Conservation (phyloP, 2,113 vertebrate genomes). For the Cryptotis parvus region DNA sequence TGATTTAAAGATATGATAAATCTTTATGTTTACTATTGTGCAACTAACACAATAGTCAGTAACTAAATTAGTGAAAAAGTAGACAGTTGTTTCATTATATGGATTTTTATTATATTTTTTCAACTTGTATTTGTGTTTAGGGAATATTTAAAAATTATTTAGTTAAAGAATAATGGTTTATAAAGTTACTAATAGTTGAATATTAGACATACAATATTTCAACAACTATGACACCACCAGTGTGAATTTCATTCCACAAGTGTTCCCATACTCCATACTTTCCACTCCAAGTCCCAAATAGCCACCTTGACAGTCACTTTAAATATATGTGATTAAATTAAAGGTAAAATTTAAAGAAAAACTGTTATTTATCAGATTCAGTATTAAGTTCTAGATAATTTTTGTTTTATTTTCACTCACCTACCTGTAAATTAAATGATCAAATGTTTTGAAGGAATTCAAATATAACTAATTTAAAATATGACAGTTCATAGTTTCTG, state of each 20-base stretch:
- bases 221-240: too few relatives aligned
- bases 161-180: too few relatives aligned
- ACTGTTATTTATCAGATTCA: neutral
- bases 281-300: too few relatives aligned
- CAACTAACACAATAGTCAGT: neutral
- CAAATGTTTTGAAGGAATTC: neutral
- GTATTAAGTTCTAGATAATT: neutral
- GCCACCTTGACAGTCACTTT: neutral
- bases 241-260: too few relatives aligned
- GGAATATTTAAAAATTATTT: too few relatives aligned
- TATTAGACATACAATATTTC: too few relatives aligned
- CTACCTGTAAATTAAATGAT: neutral
- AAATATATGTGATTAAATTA: neutral
- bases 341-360: too few relatives aligned
- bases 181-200: too few relatives aligned
- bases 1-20: neutral
- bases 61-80: neutral
- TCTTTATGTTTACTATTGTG: neutral
- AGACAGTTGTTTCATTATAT: neutral
- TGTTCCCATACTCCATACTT: too few relatives aligned
- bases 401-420: neutral
- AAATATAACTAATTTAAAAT: neutral
- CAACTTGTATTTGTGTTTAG: too few relatives aligned
- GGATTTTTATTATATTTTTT: too few relatives aligned
- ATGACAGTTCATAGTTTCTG: neutral